Percentiles rank a stretch among this genome's conserved stretches.
phyloP scores from a whole-genome alignment of 2,113 vertebrate genomes.

The Hystrix brachyura region DNA sequence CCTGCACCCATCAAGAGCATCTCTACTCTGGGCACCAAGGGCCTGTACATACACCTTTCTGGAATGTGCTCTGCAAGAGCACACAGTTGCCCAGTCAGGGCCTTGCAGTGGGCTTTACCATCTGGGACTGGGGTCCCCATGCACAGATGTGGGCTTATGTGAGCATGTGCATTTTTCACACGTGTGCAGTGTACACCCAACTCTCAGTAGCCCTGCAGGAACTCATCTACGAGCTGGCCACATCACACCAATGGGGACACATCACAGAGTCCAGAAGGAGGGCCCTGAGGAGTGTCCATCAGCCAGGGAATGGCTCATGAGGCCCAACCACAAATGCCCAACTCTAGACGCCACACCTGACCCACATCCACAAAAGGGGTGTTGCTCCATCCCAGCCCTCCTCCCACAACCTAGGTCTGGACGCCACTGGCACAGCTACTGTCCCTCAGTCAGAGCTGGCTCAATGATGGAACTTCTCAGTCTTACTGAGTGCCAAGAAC shows the following conservation, averaged over 20 bases:
- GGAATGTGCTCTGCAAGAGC: background rate
- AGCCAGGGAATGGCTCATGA: background rate
- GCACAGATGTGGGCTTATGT: background rate
- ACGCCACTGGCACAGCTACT: background rate
- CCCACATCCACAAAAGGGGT: background rate
- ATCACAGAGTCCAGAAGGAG: no score
- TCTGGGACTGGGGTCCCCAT: background rate
- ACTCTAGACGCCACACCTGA: background rate
- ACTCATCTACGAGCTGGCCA: background rate
- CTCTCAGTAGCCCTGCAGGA: background rate
- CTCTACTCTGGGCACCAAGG: background rate
- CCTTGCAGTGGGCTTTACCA: no score
- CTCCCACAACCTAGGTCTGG: no score
- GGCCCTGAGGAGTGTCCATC: rapidly evolving
- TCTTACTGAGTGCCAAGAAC: background rate
- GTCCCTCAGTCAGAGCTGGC: background rate
- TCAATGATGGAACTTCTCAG: background rate
- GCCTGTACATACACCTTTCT: background rate
- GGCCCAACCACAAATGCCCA: rapidly evolving
- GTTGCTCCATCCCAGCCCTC: background rate
- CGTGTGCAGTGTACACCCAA: background rate
- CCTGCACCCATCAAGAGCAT: background rate
- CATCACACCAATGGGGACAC: background rate
- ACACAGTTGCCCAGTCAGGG: no score
- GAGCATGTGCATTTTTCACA: background rate